Conservation (phyloP, 2,113 vertebrate species). For the Hippoglossus stenolepis region DNA sequence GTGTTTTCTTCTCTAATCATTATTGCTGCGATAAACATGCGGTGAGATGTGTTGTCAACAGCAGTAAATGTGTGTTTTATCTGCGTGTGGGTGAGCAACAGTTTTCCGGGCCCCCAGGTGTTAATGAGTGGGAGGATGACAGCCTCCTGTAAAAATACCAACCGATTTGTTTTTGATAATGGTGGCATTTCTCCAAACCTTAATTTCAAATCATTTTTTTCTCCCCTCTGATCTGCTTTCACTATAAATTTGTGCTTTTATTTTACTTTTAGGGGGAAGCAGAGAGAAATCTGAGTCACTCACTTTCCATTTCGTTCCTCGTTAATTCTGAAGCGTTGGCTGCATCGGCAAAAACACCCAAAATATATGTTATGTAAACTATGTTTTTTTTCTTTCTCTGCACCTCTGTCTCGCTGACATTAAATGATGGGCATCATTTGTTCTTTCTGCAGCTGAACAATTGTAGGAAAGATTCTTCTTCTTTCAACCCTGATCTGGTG, state of each 20-base stretch:
- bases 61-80: not conserved
- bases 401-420: too few relatives aligned
- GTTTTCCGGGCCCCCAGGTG: slow-evolving; percentile 22
- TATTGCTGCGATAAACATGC: not conserved
- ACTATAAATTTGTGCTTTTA: slow-evolving; percentile 21
- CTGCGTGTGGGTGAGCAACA: not conserved
- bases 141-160: slow-evolving; percentile 29
- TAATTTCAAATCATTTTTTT: slow-evolving; percentile 6
- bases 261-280: not conserved
- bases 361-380: not conserved
- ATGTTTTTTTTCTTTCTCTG: too few relatives aligned
- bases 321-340: slow-evolving; percentile 9
- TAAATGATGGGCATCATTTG: not conserved
- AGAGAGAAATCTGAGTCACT: slow-evolving; percentile 17
- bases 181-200: slow-evolving; percentile 27
- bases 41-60: not conserved
- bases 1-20: not conserved
- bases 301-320: not conserved
- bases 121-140: slow-evolving; percentile 35
- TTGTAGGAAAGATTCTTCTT: not conserved
- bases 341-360: not conserved
- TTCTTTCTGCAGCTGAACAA: not conserved
- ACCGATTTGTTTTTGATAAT: slow-evolving; percentile 37
- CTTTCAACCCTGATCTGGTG: not conserved
- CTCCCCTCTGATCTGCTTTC: slow-evolving; percentile 6